phyloP scores from a whole-genome alignment of 2,797 vertebrate genomes.

The Cyprinella venusta region DNA sequence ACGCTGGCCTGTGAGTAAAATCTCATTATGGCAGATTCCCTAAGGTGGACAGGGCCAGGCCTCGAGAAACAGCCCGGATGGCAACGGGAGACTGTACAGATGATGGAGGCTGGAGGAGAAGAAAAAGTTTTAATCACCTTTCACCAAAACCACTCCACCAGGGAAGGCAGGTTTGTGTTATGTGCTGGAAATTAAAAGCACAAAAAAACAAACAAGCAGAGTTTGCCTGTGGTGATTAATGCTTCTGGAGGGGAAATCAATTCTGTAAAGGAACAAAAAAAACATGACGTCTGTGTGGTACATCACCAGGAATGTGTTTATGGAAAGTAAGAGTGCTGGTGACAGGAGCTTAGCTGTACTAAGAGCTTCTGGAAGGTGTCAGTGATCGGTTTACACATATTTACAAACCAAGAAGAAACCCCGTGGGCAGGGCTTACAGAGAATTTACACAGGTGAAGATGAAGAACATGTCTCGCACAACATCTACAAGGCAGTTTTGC shows the following conservation, averaged over 20 bases:
- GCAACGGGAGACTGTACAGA: slow-evolving; percentile 14
- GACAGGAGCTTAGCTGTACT: slow-evolving; percentile 14
- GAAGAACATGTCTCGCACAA: slow-evolving; percentile 38
- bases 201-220: slow-evolving; percentile 43
- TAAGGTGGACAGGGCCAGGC: slow-evolving; percentile 8
- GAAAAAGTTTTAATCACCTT: slow-evolving; percentile 45
- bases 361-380: slow-evolving; percentile 31
- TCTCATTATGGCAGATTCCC: slow-evolving; percentile 49
- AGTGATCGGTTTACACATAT: slow-evolving; percentile 25
- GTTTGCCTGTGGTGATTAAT: slow-evolving; percentile 54
- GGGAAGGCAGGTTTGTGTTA: slow-evolving; percentile 10
- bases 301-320: background rate
- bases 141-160: slow-evolving; percentile 29
- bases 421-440: slow-evolving; percentile 35
- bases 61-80: slow-evolving; percentile 23
- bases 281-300: slow-evolving; percentile 4
- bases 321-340: background rate
- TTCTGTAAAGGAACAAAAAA: background rate
- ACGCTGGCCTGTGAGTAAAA: slow-evolving; percentile 43
- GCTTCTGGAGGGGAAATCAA: slow-evolving; percentile 20
- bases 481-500: slow-evolving; percentile 51
- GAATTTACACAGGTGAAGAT: slow-evolving; percentile 9
- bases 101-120: slow-evolving; percentile 20
- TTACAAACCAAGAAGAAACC: slow-evolving; percentile 44
- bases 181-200: slow-evolving; percentile 7